Evolutionary conservation across 2,888 invertebrate species (phyloP).

Genomic region (Sthenelais limicola): DNA sequence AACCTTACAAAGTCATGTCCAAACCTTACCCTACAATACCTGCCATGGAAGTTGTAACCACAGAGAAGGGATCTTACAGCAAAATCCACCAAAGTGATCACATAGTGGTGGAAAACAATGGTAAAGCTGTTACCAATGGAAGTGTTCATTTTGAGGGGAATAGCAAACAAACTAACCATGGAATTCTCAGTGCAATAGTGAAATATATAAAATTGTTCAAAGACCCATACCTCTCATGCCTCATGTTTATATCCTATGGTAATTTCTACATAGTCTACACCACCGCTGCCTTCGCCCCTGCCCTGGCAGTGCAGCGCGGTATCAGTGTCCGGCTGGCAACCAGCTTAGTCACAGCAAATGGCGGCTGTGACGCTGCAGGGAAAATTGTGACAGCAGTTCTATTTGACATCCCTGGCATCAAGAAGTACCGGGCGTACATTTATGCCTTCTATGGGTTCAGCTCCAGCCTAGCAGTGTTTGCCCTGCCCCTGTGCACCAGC

Average conservation of each 20-base stretch:
- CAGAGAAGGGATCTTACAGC: too few species aligned
- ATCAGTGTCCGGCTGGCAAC: neutral
- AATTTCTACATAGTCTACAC: slow-evolving; percentile 5
- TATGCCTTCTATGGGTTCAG: neutral
- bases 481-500: neutral
- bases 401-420: neutral
- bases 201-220: neutral
- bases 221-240: neutral
- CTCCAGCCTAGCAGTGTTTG: neutral
- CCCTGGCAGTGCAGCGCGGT: neutral
- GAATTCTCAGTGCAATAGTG: neutral
- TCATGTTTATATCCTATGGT: neutral
- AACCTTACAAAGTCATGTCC: neutral
- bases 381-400: neutral
- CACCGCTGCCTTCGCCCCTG: slow-evolving; percentile 12
- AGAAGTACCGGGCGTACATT: neutral
- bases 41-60: too few species aligned
- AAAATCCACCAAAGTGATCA: too few species aligned
- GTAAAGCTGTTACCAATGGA: too few species aligned
- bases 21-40: too few species aligned
- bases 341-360: neutral
- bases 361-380: neutral
- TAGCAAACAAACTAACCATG: too few species aligned
- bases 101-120: neutral
- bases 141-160: too few species aligned